Evolutionary conservation across 2,797 vertebrate species (phyloP).

Genomic region (Acridotheres tristis): DNA sequence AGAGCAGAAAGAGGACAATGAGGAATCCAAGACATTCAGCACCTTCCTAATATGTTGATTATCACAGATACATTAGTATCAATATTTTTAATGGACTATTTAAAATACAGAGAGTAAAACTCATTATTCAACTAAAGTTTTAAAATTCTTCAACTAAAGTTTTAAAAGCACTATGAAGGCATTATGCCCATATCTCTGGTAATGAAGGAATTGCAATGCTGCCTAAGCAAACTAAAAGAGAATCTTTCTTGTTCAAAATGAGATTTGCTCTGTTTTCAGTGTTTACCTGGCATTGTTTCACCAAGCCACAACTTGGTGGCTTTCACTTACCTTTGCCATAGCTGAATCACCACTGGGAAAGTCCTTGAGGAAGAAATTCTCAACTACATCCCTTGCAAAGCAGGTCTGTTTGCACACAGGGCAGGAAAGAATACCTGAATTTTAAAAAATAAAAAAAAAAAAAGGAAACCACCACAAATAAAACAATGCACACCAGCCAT

Average conservation of each 20-base stretch:
- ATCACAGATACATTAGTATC: background rate
- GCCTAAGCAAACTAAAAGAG: background rate
- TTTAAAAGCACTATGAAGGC: background rate
- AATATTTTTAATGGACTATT: background rate
- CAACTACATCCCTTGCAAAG: slow-evolving; percentile 76
- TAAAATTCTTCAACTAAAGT: background rate
- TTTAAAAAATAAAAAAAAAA: background rate
- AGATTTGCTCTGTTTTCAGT: background rate
- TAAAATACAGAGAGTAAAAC: background rate
- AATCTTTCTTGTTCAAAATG: background rate
- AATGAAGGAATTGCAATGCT: background rate
- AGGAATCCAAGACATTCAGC: background rate
- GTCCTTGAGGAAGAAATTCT: slow-evolving; percentile 66
- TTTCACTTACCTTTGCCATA: slow-evolving; percentile 80
- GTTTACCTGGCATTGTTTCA: background rate
- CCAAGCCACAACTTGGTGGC: background rate
- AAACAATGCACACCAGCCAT: background rate
- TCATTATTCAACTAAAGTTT: background rate
- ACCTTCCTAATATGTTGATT: background rate
- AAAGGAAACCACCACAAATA: background rate
- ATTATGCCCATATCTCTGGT: background rate
- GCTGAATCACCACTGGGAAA: slow-evolving; percentile 39
- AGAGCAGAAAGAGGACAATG: background rate
- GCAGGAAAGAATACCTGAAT: slow-evolving; percentile 71
- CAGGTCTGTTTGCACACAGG: slow-evolving; percentile 61